Conservation (phyloP, 2,113 vertebrate species). For the Ceratotherium simum region DNA sequence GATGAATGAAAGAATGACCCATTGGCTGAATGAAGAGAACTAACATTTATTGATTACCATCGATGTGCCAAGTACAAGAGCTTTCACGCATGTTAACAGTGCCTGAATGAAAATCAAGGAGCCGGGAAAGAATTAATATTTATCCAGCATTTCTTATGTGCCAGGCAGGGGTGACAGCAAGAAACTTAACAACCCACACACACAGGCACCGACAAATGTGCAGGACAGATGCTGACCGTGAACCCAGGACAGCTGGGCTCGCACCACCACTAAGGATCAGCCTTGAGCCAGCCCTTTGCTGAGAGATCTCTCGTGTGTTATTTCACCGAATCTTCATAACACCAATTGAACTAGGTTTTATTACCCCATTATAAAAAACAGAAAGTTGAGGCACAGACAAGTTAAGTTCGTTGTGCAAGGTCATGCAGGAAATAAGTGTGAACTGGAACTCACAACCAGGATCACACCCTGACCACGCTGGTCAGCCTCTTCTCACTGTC, state of each 20-base stretch:
- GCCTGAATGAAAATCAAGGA: conserved; percentile 7
- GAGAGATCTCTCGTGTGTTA: background rate
- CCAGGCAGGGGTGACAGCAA: background rate
- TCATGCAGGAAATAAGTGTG: background rate
- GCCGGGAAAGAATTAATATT: background rate
- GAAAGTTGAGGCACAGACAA: background rate
- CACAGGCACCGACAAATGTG: background rate
- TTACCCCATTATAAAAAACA: background rate
- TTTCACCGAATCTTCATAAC: background rate
- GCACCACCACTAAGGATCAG: background rate
- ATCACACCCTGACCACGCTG: accelerated
- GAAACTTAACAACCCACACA: background rate
- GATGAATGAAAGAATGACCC: background rate
- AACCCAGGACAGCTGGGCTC: background rate
- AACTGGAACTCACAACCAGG: background rate
- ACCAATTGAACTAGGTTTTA: background rate
- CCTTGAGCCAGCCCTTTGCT: background rate
- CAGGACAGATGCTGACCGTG: background rate
- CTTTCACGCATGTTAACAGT: background rate
- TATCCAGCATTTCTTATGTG: background rate
- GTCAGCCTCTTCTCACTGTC: accelerated
- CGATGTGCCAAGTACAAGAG: background rate
- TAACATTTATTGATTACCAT: background rate
- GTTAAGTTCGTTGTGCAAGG: background rate
- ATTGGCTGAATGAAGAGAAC: background rate